These are phyloP conservation scores for Rhinoraja longicauda DNA, from an alignment of 2,797 vertebrate species.

Conservation along the genomic window DNA sequence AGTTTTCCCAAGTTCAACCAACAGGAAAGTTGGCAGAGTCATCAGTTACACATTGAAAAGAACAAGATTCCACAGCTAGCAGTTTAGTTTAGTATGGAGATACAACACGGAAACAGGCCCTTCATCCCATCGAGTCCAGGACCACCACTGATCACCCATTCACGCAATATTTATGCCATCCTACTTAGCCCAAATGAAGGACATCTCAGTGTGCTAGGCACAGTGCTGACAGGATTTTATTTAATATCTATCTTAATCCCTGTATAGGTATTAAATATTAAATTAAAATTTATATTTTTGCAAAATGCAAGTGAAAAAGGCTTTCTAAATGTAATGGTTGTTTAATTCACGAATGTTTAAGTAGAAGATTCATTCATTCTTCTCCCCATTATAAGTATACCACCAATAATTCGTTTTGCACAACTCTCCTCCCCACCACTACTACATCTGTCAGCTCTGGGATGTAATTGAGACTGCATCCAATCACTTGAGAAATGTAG, in stretches of 20 bases:
- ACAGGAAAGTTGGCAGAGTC: too few relatives aligned
- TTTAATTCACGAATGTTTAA: not conserved
- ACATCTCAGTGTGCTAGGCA: not conserved
- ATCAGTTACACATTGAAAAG: too few relatives aligned
- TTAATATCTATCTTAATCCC: not conserved
- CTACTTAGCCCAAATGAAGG: not conserved
- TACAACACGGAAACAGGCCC: too few relatives aligned
- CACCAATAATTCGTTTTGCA: too few relatives aligned
- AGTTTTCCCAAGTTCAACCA: not conserved
- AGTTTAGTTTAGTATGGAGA: not conserved
- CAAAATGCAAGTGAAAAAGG: not conserved
- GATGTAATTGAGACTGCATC: too few relatives aligned
- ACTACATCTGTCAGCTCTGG: too few relatives aligned
- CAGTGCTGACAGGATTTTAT: not conserved
- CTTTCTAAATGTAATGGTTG: not conserved
- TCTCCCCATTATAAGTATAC: too few relatives aligned
- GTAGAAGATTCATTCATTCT: too few relatives aligned
- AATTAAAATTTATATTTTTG: not conserved
- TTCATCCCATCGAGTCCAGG: too few relatives aligned
- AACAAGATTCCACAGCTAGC: not conserved
- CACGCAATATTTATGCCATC: too few relatives aligned
- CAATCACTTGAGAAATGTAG: not conserved
- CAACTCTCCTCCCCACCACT: not conserved
- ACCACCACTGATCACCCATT: too few relatives aligned
- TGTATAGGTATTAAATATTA: too few relatives aligned